Base-by-base conservation (phyloP, 2,888 invertebrate genomes). In the Cephus spinipes region DNA sequence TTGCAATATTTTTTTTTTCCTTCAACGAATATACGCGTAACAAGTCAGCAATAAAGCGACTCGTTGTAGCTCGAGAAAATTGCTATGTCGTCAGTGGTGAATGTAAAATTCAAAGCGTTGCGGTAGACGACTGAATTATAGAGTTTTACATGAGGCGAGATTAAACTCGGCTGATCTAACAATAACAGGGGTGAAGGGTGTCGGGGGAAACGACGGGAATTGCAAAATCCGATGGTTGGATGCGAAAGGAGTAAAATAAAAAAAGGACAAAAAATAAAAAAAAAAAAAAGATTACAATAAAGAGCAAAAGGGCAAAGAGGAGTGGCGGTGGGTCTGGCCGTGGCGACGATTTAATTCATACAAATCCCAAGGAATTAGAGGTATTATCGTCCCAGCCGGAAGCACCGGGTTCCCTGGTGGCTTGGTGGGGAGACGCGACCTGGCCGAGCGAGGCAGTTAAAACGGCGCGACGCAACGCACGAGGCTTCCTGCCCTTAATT, bases 321-420 rank as follows among this genome's bases (percentile, higher is more conserved):
- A 23, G 23, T 15, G 6, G 9, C 23, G 15, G 15, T 23, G 23
- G 23, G 23, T 55, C 40, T 55, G 40, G 15, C 23, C 0, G 40
- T 23, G 40, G 12, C 30, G 23, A 35, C 35, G 35, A 34, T 74
- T 81, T 81, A 80, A 85, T 83, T 83, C 81, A 36, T 78, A 80
- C 74, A 79, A 79, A 82, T 77, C 80, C 73, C 30, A 73, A 77
- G 74, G 79, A 85, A 85, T 84, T 81, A 83, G 82, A 81, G 78
- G 78, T 79, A 78, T 85, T 85, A 83, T 80, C 80, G 76, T 68
- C 76, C 71, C 40, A 55, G 23, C 15, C 40, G 23, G 40, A 55
- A 55, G 23, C 23, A 55, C 40, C 23, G 40, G 40, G 40, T 55
- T 9, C 23, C 40, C 40, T 9, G 23, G 81, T 76, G 77, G 77